phyloP scores from a whole-genome alignment of 2,888 invertebrate species.

The Sabatieria punctata region DNA sequence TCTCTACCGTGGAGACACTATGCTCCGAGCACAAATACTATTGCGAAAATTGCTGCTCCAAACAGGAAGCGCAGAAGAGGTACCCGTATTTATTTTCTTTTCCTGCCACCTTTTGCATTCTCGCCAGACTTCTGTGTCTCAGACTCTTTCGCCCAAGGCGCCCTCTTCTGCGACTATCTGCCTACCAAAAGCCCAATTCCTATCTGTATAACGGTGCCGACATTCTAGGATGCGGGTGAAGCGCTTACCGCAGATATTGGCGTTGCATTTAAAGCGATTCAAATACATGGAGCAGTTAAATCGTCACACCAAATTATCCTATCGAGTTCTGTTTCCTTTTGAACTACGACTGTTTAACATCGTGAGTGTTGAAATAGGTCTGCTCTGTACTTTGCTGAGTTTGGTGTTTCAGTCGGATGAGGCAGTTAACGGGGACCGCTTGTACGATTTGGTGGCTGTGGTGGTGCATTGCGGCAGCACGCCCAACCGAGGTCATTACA shows the following conservation, averaged over 20 bases:
- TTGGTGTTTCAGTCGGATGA: constrained; percentile 77
- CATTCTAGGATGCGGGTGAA: constrained; percentile 93
- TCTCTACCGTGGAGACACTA: constrained; percentile 87
- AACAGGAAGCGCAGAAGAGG: constrained; percentile 80
- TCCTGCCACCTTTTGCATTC: too few species aligned
- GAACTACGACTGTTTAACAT: constrained; percentile 93
- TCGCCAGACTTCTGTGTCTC: too few species aligned
- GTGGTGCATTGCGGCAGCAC: constrained; percentile 99
- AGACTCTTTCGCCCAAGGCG: too few species aligned
- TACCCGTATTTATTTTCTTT: constrained; percentile 15
- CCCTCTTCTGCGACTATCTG: too few species aligned
- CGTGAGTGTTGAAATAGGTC: too few species aligned
- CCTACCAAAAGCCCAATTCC: too few species aligned
- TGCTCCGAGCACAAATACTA: constrained; percentile 99
- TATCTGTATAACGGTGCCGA: too few species aligned
- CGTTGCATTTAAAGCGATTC: constrained; percentile 78
- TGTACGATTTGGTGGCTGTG: constrained; percentile 96
- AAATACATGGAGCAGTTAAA: constrained; percentile 80
- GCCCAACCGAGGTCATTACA: constrained; percentile 97
- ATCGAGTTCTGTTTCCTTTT: constrained; percentile 93
- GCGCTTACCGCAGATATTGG: constrained; percentile 89
- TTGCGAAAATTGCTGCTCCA: constrained; percentile 96
- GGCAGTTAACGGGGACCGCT: constrained; percentile 87
- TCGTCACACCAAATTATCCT: constrained; percentile 94
- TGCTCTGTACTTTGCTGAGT: too few species aligned